These are phyloP conservation scores for Synanthedon myopaeformis DNA, from an alignment of 2,888 invertebrate genomes.

Conservation along the genomic window DNA sequence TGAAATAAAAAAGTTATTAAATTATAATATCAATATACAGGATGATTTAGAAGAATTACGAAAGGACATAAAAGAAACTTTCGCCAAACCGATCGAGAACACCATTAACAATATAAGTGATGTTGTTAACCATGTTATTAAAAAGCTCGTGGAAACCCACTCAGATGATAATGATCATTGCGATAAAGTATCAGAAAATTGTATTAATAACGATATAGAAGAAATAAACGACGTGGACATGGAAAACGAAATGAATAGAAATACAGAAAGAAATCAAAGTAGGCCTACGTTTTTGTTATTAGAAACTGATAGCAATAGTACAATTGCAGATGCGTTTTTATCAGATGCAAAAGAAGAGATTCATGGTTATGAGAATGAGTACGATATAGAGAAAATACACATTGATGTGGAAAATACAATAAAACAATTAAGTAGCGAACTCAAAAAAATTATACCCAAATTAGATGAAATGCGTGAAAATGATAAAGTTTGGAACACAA, in stretches of 20 bases:
- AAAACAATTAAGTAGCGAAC: slow-evolving; percentile 56
- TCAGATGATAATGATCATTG: slow-evolving; percentile 27
- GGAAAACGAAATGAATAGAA: slow-evolving; percentile 50
- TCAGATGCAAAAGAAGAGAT: slow-evolving; percentile 72
- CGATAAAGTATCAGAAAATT: slow-evolving; percentile 11
- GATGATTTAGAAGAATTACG: slow-evolving; percentile 59
- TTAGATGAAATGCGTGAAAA: slow-evolving; percentile 60
- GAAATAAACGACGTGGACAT: slow-evolving; percentile 32
- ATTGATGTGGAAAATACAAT: slow-evolving; percentile 59
- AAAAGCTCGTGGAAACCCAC: slow-evolving; percentile 56
- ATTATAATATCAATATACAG: slow-evolving; percentile 59
- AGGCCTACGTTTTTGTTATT: slow-evolving; percentile 60
- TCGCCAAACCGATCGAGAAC: slow-evolving; percentile 60
- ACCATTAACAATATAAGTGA: slow-evolving; percentile 66
- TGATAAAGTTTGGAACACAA: slow-evolving; percentile 46
- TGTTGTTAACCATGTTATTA: slow-evolving; percentile 63
- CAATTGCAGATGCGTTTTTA: slow-evolving; percentile 70
- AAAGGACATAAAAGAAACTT: slow-evolving; percentile 61
- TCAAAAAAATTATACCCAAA: slow-evolving; percentile 62
- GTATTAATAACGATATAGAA: slow-evolving; percentile 16
- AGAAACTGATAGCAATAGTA: slow-evolving; percentile 45
- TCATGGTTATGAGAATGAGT: slow-evolving; percentile 42
- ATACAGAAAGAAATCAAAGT: slow-evolving; percentile 52
- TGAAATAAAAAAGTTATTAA: slow-evolving; percentile 64
- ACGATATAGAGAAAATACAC: slow-evolving; percentile 48